These are phyloP conservation scores for Pasiphila rectangulata DNA, from an alignment of 2,888 invertebrate species.

Conservation along the genomic window DNA sequence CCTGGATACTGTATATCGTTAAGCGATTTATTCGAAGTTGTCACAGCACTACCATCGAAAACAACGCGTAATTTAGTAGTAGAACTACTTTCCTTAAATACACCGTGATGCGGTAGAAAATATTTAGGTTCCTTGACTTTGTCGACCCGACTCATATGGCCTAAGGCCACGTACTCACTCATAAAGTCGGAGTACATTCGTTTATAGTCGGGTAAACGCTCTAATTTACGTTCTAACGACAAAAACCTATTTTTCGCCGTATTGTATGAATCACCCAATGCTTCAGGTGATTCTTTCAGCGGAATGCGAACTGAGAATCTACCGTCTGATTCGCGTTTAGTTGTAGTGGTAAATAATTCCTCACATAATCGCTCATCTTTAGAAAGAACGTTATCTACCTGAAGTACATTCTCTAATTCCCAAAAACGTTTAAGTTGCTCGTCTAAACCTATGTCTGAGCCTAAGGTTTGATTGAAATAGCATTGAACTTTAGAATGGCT, in stretches of 20 bases:
- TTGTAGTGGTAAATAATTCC: constrained; percentile 1
- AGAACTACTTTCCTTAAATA: constrained; percentile 5
- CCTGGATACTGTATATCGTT: constrained; percentile 6
- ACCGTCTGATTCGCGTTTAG: not conserved
- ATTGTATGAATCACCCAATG: constrained; percentile 1
- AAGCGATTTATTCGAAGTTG: not conserved
- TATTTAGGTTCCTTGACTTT: not conserved
- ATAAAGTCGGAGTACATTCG: constrained; percentile 16
- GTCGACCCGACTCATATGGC: constrained; percentile 19
- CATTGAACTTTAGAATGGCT: too few relatives aligned
- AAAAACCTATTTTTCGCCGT: constrained; percentile 1
- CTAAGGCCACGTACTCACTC: constrained; percentile 11
- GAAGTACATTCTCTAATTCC: too few relatives aligned
- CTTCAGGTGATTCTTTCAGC: constrained; percentile 1
- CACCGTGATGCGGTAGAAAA: constrained; percentile 14
- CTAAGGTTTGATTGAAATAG: too few relatives aligned
- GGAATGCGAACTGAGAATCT: constrained; percentile 5
- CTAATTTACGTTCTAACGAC: constrained; percentile 2
- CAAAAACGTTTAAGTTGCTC: too few relatives aligned
- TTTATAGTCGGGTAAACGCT: constrained; percentile 8
- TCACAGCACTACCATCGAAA: constrained; percentile 10
- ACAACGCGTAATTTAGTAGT: constrained; percentile 20
- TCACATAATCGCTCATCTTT: constrained; percentile 3
- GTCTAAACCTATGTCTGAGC: too few relatives aligned
- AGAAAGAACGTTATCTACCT: too few relatives aligned